A percentile compares a stretch with the other conserved stretches of the same genome.
Conservation (phyloP, 2,888 invertebrate species). For the Drosophila fungiperda region DNA sequence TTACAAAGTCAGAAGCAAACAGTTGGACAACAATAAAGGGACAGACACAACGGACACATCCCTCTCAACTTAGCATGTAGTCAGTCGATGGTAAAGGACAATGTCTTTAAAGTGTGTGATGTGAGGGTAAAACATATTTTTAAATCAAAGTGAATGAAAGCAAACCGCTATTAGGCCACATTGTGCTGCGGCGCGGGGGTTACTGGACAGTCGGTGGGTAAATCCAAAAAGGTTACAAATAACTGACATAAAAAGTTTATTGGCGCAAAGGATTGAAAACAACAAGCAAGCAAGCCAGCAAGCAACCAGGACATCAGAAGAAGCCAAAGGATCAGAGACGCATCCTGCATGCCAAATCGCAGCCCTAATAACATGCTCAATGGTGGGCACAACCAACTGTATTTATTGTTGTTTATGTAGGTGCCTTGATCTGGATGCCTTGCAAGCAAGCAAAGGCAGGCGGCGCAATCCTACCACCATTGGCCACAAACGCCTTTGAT, state of each 20-base stretch:
- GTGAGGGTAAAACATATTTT: constrained; percentile 71
- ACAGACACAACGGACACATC: constrained; percentile 16
- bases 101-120: constrained; percentile 20
- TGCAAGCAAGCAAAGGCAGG: not conserved
- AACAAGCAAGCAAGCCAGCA: constrained; percentile 34
- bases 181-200: constrained; percentile 18
- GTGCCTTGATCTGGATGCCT: constrained; percentile 49
- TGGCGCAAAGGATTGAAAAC: constrained; percentile 77
- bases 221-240: constrained; percentile 77
- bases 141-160: constrained; percentile 71
- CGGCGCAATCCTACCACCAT: not conserved
- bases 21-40: constrained; percentile 35
- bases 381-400: constrained; percentile 60
- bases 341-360: constrained; percentile 66
- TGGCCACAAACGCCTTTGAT: constrained; percentile 46
- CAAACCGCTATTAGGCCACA: constrained; percentile 73
- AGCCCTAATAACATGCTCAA: constrained; percentile 56
- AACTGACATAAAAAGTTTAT: constrained; percentile 78
- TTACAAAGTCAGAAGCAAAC: constrained; percentile 55
- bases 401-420: constrained; percentile 80
- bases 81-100: constrained; percentile 24
- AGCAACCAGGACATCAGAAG: constrained; percentile 31
- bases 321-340: constrained; percentile 35
- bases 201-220: constrained; percentile 15
- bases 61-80: constrained; percentile 19